Conservation (phyloP, 2,888 invertebrate genomes). For the Ophion ventricosus region DNA sequence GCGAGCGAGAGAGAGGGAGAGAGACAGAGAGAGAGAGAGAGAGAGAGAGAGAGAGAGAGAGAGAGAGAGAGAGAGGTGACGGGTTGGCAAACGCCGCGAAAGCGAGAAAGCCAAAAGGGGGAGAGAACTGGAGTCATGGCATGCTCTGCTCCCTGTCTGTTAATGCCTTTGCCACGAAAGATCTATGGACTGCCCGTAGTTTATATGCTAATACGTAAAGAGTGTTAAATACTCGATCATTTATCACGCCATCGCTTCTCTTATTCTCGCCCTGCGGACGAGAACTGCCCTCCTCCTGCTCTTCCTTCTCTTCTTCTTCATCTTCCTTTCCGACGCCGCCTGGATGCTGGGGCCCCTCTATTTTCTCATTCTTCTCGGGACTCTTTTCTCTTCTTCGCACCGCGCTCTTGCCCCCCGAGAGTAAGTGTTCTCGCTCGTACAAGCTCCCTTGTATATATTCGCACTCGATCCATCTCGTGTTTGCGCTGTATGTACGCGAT, state of each 20-base stretch:
- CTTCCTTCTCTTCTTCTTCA: slow-evolving; percentile 30
- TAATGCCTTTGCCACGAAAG: slow-evolving; percentile 82
- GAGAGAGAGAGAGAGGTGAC: background rate
- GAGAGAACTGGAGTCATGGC: slow-evolving; percentile 59
- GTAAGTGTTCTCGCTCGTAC: slow-evolving; percentile 17
- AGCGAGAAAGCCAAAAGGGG: slow-evolving; percentile 38
- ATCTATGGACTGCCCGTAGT: slow-evolving; percentile 83
- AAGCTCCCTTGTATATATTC: slow-evolving; percentile 8
- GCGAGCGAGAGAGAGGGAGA: background rate
- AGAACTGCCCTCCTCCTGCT: slow-evolving; percentile 46
- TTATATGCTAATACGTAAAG: slow-evolving; percentile 84
- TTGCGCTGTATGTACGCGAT: background rate
- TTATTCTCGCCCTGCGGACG: slow-evolving; percentile 71
- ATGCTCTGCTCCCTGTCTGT: slow-evolving; percentile 79
- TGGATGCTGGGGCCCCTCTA: slow-evolving; percentile 16
- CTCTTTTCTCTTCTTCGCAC: background rate
- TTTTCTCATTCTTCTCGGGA: slow-evolving; percentile 47
- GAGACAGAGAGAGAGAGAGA: background rate
- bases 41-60: slow-evolving; percentile 6
- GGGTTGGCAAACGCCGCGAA: slow-evolving; percentile 9
- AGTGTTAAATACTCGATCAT: slow-evolving; percentile 84
- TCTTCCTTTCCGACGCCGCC: slow-evolving; percentile 4
- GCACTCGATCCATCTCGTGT: background rate
- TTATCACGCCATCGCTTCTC: slow-evolving; percentile 82
- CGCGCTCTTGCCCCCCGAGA: slow-evolving; percentile 17